phyloP scores from a whole-genome alignment of 2,888 invertebrate genomes.

The Eupsilia transversa region DNA sequence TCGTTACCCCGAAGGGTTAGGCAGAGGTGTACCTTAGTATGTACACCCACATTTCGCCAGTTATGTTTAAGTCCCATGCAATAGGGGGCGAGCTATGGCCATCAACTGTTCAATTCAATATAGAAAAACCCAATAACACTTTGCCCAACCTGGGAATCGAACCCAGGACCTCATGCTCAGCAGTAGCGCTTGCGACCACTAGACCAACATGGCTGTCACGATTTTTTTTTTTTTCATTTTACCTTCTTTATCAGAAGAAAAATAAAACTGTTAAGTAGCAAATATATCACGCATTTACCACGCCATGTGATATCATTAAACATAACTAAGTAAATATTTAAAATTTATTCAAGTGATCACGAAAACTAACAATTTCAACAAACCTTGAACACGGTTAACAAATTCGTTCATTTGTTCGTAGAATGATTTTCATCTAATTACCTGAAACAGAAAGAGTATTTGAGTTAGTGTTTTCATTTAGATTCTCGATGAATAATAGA shows the following conservation, averaged over 20 bases:
- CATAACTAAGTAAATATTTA: slow-evolving; percentile 65
- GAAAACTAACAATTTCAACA: slow-evolving; percentile 67
- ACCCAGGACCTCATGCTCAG: too few relatives aligned
- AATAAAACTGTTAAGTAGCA: slow-evolving; percentile 10
- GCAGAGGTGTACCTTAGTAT: too few relatives aligned
- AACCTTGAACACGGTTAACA: slow-evolving; percentile 73
- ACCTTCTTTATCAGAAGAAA: slow-evolving; percentile 12
- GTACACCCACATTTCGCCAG: too few relatives aligned
- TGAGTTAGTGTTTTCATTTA: slow-evolving; percentile 26
- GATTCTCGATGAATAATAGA: background rate
- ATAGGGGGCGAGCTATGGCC: too few relatives aligned
- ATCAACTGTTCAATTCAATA: too few relatives aligned
- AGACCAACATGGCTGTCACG: too few relatives aligned
- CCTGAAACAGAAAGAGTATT: slow-evolving; percentile 79
- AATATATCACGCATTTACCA: slow-evolving; percentile 41
- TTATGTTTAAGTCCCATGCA: too few relatives aligned
- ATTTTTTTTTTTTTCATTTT: background rate
- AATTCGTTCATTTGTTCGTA: slow-evolving; percentile 57
- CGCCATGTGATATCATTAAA: slow-evolving; percentile 46
- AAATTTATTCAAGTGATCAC: slow-evolving; percentile 79
- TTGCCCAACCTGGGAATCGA: too few relatives aligned
- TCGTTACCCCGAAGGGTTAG: too few relatives aligned
- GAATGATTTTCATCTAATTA: slow-evolving; percentile 72
- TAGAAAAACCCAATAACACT: too few relatives aligned
- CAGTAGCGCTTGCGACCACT: too few relatives aligned